A percentile compares a stretch with the other conserved stretches of the same genome.
phyloP scores from a whole-genome alignment of 2,797 vertebrate genomes.

The Tokudaia tokunoshimensis region DNA sequence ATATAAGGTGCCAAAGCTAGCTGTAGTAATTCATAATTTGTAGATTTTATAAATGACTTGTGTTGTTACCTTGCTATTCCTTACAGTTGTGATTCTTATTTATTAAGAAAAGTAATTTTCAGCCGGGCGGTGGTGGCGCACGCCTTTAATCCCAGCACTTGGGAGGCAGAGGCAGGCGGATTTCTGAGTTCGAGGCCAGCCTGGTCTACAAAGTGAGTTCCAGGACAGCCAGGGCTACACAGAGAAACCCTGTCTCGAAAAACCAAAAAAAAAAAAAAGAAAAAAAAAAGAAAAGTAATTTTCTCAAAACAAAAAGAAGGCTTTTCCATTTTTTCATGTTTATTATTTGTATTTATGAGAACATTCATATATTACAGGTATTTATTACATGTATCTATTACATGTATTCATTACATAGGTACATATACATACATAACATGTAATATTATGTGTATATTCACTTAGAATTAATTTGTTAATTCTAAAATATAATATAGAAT shows the following conservation, averaged over 20 bases:
- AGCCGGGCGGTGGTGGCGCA: too few relatives aligned
- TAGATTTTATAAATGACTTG: background rate
- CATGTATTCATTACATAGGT: too few relatives aligned
- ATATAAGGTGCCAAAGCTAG: background rate
- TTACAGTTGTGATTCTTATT: background rate
- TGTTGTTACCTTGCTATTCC: background rate
- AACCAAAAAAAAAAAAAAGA: too few relatives aligned
- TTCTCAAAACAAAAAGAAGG: background rate
- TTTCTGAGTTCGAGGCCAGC: too few relatives aligned
- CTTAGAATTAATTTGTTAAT: background rate
- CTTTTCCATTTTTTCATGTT: background rate
- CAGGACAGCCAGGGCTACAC: too few relatives aligned
- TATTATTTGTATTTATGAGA: background rate
- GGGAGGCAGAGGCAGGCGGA: too few relatives aligned
- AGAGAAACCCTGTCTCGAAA: too few relatives aligned
- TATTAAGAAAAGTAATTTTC: background rate
- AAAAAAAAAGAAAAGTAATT: too few relatives aligned
- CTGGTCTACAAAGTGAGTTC: too few relatives aligned
- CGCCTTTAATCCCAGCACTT: too few relatives aligned
- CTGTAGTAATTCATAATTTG: background rate
- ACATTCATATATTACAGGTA: background rate
- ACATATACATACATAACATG: too few relatives aligned
- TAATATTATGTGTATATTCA: background rate
- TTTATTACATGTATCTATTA: too few relatives aligned
- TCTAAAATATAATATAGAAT: background rate